A percentile compares a stretch with the other conserved stretches of the same genome.
Evolutionary conservation across 2,888 invertebrate genomes (phyloP).

Genomic region (Gordius sp.): DNA sequence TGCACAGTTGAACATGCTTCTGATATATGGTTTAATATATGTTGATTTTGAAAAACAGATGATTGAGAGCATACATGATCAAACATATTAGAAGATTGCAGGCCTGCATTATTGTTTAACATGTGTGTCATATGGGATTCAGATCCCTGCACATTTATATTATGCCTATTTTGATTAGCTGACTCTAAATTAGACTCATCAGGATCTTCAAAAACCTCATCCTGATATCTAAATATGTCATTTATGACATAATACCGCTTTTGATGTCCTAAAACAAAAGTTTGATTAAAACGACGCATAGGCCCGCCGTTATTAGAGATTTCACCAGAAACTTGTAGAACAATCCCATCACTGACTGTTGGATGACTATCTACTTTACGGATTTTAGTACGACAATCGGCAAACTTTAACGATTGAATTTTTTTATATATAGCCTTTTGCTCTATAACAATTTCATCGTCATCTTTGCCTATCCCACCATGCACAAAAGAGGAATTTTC

Average conservation of each 20-base stretch:
- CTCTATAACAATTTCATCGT: constrained; percentile 31
- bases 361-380: constrained; percentile 82
- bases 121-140: too few relatives aligned
- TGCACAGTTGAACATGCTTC: too few relatives aligned
- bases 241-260: constrained; percentile 93
- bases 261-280: constrained; percentile 54
- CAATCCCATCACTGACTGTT: constrained; percentile 70
- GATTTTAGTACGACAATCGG: constrained; percentile 88
- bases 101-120: too few relatives aligned
- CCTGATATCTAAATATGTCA: constrained; percentile 93
- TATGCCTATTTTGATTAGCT: too few relatives aligned
- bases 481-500: constrained; percentile 82
- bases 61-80: too few relatives aligned
- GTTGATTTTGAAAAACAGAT: too few relatives aligned
- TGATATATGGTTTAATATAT: too few relatives aligned
- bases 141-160: too few relatives aligned
- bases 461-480: constrained; percentile 54
- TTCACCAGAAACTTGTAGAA: constrained; percentile 64
- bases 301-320: constrained; percentile 79
- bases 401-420: constrained; percentile 73
- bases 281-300: constrained; percentile 89
- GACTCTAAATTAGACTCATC: constrained; percentile 34
- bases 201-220: constrained; percentile 40
- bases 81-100: too few relatives aligned
- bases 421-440: constrained; percentile 60